These are phyloP conservation scores for Triops cancriformis DNA, from an alignment of 1,140 invertebrate genomes.

Conservation along the genomic window DNA sequence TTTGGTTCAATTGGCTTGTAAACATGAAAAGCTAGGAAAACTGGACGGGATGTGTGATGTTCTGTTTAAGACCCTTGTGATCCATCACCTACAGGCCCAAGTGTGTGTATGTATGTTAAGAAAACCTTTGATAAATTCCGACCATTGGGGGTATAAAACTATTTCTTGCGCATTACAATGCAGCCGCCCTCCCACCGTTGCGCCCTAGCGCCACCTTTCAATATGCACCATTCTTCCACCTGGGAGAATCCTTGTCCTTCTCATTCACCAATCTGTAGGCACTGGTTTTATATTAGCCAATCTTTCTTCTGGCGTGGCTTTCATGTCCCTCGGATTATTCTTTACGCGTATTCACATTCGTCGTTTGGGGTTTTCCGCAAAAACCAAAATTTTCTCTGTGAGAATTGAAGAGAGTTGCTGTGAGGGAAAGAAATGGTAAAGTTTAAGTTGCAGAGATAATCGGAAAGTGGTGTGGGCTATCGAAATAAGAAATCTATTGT, in stretches of 20 bases:
- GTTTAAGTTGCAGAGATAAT: no score
- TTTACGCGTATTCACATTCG: no score
- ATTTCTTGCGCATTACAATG: no score
- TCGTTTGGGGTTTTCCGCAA: no score
- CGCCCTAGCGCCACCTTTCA: not conserved
- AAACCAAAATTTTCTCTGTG: no score
- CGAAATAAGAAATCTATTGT: no score
- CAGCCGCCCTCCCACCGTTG: not conserved
- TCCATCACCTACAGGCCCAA: not conserved
- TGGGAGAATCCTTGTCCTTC: no score
- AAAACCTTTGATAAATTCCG: conserved; percentile 6
- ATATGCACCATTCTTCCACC: not conserved
- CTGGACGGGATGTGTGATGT: not conserved
- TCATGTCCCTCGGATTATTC: not conserved
- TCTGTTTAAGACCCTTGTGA: not conserved
- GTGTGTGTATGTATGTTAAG: not conserved
- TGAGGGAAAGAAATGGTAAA: no score
- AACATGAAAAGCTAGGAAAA: not conserved
- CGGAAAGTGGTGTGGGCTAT: no score
- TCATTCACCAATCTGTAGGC: not conserved
- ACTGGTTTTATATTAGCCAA: not conserved
- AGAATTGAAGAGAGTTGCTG: no score
- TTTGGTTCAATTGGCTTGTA: not conserved
- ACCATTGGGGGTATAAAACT: not conserved
- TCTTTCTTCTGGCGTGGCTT: not conserved